Percentiles rank a stretch among this genome's conserved stretches.
Evolutionary conservation across 2,888 invertebrate genomes (phyloP).

Genomic region (Urechis unicinctus): DNA sequence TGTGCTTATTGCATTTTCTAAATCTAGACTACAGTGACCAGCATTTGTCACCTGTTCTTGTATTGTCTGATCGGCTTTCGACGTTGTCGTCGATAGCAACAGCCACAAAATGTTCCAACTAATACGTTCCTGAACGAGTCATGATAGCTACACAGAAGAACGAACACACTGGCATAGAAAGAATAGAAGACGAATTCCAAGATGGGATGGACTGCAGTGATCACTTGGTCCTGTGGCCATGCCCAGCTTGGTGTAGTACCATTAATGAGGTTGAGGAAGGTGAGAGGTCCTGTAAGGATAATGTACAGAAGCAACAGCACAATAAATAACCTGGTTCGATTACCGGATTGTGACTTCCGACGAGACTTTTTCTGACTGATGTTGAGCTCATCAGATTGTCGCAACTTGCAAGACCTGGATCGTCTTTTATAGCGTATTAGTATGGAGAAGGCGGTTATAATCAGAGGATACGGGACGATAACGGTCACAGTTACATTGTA

Average conservation of each 20-base stretch:
- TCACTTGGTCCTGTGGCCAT: conserved; percentile 7
- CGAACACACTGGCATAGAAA: conserved; percentile 38
- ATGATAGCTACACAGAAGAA: conserved; percentile 36
- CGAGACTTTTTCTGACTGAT: not conserved
- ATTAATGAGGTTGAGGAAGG: conserved; percentile 21
- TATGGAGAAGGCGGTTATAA: conserved; percentile 29
- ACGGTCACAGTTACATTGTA: conserved; percentile 38
- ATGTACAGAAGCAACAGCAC: conserved; percentile 34
- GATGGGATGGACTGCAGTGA: conserved; percentile 27
- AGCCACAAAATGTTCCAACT: conserved; percentile 33
- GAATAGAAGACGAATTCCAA: conserved; percentile 39
- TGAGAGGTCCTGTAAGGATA: conserved; percentile 34
- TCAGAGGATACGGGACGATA: conserved; percentile 36
- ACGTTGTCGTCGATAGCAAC: conserved; percentile 21
- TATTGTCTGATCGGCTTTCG: too few relatives aligned
- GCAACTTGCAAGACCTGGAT: conserved; percentile 26
- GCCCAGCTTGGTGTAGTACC: conserved; percentile 13
- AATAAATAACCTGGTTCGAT: conserved; percentile 33
- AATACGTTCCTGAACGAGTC: conserved; percentile 38
- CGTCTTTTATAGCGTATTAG: conserved; percentile 29
- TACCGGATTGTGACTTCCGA: conserved; percentile 4
- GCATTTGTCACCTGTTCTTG: not conserved
- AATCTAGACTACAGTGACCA: not conserved
- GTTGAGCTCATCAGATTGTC: conserved; percentile 10
- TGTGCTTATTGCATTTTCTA: too few relatives aligned